Conservation (phyloP, 2,797 vertebrate genomes). For the Simalia tracyae region DNA sequence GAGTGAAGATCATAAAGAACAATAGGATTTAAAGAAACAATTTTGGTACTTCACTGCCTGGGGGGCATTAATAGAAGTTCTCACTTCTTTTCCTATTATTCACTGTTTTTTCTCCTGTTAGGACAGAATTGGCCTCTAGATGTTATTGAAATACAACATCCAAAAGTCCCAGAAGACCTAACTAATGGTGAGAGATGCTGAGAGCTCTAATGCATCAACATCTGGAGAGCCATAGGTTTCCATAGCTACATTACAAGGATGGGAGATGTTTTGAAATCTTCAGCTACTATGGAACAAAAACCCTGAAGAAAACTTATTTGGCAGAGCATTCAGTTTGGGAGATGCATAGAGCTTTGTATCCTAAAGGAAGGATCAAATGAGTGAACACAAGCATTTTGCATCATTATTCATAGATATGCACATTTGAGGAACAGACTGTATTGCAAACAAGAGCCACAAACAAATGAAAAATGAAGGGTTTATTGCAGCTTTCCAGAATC, state of each 20-base stretch:
- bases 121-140: neutral
- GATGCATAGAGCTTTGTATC: neutral
- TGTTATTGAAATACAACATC: neutral
- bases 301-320: neutral
- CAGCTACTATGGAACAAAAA: neutral
- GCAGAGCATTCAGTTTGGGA: neutral
- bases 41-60: neutral
- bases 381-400: neutral
- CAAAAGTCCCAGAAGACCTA: neutral
- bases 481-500: neutral
- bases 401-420: neutral
- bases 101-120: neutral
- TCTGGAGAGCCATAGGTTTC: neutral
- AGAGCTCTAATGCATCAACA: neutral
- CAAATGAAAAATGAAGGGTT: constrained; percentile 3
- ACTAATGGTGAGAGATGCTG: neutral
- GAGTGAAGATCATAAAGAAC: neutral
- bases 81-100: neutral
- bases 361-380: neutral
- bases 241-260: neutral
- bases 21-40: neutral
- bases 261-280: neutral
- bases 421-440: neutral
- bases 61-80: neutral
- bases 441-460: neutral